Base-by-base conservation (phyloP, 2,888 invertebrate species). In the Diabrotica balteata region DNA sequence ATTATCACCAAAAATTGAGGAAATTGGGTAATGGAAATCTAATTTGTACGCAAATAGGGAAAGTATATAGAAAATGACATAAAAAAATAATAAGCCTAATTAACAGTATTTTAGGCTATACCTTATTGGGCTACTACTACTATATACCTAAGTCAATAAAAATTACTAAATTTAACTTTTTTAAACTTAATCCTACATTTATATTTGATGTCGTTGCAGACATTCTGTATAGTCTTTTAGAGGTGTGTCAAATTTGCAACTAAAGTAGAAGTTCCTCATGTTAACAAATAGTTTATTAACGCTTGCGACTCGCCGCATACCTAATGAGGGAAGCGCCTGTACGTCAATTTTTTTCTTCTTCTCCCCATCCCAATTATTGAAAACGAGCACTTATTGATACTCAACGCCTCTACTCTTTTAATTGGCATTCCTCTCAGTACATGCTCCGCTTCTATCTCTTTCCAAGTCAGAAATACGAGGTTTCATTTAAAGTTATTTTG, bases 361-460 rank as follows among this genome's bases (percentile, higher is more conserved):
- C 46, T 11, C 52, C 58, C 51, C 58, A 64, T 64, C 58, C 59
- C 64, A 64, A 64, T 64, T 64, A 64, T 64, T 64, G 64, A 64
- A 64, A 64, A 64, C 64, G 64, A 59, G 59, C 64, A 59, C 64
- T 64, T 64, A 64, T 64, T 64, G 64, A 64, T 64, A 64, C 58
- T 64, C 64, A 42, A 64, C 64, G 64, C 64, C 64, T 64, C 64
- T 64, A 64, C 58, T 32, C 45, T 51, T 64, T 64, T 64, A 64
- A 64, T 64, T 64, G 64, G 64, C 64, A 64, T 64, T 64, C 64
- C 64, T 52, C 52, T 64, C 64, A 52, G 58, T 52, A 59, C 53
- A 45, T n/a, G 54, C 49, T 58, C 64, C 52, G 44, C 58, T 54
- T 64, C 58, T 64, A 7, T 22, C 44, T 45, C 45, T 58, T 47